Evolutionary conservation across 2,797 vertebrate species (phyloP), one percentile per base, ranked within the genome.

Genomic region (Sebastes oblongus): DNA sequence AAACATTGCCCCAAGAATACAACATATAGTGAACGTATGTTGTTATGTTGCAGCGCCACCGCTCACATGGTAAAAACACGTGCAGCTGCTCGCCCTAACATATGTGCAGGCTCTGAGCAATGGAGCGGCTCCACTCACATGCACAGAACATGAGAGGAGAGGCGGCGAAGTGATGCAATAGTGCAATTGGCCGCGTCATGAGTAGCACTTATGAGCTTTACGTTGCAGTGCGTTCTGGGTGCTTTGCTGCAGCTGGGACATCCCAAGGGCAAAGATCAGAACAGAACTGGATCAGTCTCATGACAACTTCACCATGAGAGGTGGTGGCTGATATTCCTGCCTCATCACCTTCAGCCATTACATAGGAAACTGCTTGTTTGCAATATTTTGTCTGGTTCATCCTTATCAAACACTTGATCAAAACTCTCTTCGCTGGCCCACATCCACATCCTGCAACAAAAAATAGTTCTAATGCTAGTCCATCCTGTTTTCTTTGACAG

Each of bases 31-130:
- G 2, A 1, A 3, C 1, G 0, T 4, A 24, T 55, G 52, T 54
- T 10, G 4, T 22, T 11, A 5, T 3, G 3, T 54, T 55, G 61
- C 34, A 2, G 27, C 3, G 1, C 4, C 13, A 8, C 7, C 3
- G 6, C 25, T 86, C 92, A 92, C 92, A 24, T 90, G 92, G 6
- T 6, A 10, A 50, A 50, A 1, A 62, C 87, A 90, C 20, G 89
- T 92, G 88, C 85, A 4, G 30, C 20, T 65, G 79, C 39, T 42
- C 2, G 11, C n/a, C 1, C 62, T 72, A 69, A 62, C 60, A 62
- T 66, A 61, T 46, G 25, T 3, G 0, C 72, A 1, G 7, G 25
- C 42, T 3, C 22, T 6, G n/a, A 7, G 78, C 78, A 87, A 75
- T 64, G 9, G 20, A 30, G 66, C 22, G 0, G 42, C 32, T 4